These are phyloP conservation scores for Ptilorrhoa leucosticta DNA, from an alignment of 2,113 vertebrate species.

Conservation along the genomic window DNA sequence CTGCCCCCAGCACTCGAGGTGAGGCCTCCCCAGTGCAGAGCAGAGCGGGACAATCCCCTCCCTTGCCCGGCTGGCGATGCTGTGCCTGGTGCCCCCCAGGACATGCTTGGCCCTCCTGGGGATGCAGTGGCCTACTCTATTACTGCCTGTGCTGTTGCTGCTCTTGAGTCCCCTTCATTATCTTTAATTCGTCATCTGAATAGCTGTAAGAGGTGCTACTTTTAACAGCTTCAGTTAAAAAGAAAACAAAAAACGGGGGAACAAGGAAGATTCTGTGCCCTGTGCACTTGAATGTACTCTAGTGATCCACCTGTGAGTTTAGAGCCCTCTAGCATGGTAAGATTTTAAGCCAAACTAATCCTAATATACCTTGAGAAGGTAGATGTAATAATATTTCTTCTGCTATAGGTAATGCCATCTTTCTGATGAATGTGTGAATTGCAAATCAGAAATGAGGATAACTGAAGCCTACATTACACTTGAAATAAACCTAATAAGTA, in stretches of 20 bases:
- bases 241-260: not conserved
- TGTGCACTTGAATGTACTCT: not conserved
- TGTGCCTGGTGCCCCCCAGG: not conserved
- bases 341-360: not conserved
- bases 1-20: not conserved
- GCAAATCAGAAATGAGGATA: not conserved
- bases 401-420: not conserved
- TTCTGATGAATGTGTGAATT: not conserved
- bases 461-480: not conserved
- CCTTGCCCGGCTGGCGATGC: rapidly evolving
- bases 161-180: not conserved
- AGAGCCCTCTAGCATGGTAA: not conserved
- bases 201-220: not conserved
- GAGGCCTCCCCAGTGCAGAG: rapidly evolving
- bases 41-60: not conserved
- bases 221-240: not conserved
- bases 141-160: not conserved
- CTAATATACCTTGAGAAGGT: not conserved
- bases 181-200: not conserved
- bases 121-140: not conserved
- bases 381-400: not conserved
- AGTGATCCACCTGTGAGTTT: not conserved
- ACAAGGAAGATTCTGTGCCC: not conserved
- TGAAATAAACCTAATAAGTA: not conserved
- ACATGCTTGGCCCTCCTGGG: rapidly evolving